Evolutionary conservation across 2,797 vertebrate genomes (phyloP), one percentile per base, ranked within the genome.

Genomic region (Lutjanus campechanus): DNA sequence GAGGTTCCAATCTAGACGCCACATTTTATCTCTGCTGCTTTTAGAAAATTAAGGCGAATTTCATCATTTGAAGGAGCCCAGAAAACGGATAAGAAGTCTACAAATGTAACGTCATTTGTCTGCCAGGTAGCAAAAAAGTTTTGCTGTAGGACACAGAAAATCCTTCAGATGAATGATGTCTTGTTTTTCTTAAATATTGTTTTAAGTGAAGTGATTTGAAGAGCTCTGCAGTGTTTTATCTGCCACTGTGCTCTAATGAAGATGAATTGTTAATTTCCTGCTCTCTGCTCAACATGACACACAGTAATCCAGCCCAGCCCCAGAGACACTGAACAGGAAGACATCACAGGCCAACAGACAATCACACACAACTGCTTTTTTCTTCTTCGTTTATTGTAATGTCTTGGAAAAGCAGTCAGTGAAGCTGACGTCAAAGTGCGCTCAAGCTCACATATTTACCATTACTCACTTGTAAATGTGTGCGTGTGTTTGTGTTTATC

Each of bases 181-280:
- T 55, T 69, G 41, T 53, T 63, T 15, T 76, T 17, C 16, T 36
- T 16, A 36, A 17, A 40, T 59, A 36, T 19, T 58, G 22, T 25
- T 73, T n/a, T 71, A 12, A 81, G 25, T 43, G 49, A 55, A 19
- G 76, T 54, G 7, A n/a, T 71, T 77, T 70, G 56, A 59, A 59
- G 56, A 46, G 40, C 11, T 7, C n/a, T 67, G 44, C 50, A 25
- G 40, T 66, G 8, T 59, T 55, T 36, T 46, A 59, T 77, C 65
- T 69, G 62, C 20, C 69, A 47, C 65, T 64, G 50, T 29, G 8
- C 20, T 43, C 19, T 69, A 63, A 69, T 73, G 11, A 67, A 61
- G 47, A 75, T 70, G 49, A 74, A 64, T 40, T 36, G 17, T 17
- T 69, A 15, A 55, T 61, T 69, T 83, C 66, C 61, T 66, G 29